phyloP scores from a whole-genome alignment of 2,797 vertebrate genomes.

The Molossus alvarezi region DNA sequence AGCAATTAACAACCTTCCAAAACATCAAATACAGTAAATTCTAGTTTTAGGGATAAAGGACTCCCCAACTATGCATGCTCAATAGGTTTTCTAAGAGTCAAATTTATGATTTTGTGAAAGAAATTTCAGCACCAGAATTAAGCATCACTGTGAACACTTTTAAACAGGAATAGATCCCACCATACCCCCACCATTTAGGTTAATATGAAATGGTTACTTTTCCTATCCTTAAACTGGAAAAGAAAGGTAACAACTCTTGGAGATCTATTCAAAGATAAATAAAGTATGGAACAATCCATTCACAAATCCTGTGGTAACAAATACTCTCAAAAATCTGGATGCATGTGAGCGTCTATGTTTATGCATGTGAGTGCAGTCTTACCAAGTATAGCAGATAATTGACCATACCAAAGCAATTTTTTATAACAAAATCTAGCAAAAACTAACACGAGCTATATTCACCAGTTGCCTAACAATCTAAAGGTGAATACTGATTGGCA shows the following conservation, averaged over 20 bases:
- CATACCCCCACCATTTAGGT: neutral
- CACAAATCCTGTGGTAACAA: neutral
- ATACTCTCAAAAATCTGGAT: neutral
- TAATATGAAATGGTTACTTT: neutral
- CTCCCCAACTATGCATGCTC: neutral
- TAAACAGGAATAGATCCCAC: neutral
- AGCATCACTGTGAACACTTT: neutral
- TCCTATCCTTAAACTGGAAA: neutral
- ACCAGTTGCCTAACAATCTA: neutral
- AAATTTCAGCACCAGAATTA: neutral
- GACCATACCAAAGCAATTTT: neutral
- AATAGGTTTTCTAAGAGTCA: conserved; percentile 1
- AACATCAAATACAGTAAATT: neutral
- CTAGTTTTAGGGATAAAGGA: neutral
- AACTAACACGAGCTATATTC: neutral
- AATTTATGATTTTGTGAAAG: neutral
- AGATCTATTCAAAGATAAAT: neutral
- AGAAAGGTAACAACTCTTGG: neutral
- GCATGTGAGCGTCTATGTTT: neutral
- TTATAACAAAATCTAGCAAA: neutral
- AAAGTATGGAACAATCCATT: neutral
- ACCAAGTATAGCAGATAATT: neutral
- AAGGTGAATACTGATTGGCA: neutral
- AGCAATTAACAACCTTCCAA: neutral
- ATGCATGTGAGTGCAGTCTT: neutral